phyloP scores from a whole-genome alignment of 2,113 vertebrate species.

The Rhinoptilus africanus region DNA sequence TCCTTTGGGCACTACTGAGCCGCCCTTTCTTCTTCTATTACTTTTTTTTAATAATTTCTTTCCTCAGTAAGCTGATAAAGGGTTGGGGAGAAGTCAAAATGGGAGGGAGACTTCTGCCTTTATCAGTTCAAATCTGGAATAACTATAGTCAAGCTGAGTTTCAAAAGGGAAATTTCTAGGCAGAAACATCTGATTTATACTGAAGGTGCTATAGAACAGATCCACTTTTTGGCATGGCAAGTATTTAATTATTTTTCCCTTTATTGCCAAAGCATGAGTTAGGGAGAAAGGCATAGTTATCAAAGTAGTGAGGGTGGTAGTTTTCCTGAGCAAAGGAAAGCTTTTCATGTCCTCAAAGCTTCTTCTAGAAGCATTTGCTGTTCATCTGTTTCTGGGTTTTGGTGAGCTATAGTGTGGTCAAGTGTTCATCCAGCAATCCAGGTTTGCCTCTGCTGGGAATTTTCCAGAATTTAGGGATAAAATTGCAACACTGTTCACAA shows the following conservation, averaged over 20 bases:
- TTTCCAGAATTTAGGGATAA: background rate
- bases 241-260: background rate
- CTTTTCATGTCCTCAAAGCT: background rate
- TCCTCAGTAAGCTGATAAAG: background rate
- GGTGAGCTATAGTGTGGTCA: background rate
- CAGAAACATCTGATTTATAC: background rate
- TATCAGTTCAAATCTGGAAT: background rate
- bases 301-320: background rate
- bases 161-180: background rate
- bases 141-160: background rate
- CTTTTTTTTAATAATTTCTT: background rate
- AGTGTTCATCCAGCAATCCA: background rate
- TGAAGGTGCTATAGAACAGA: background rate
- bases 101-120: background rate
- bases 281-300: background rate
- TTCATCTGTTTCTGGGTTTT: background rate
- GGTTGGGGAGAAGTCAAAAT: background rate
- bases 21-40: background rate
- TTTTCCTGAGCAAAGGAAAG: background rate
- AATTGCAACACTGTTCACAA: background rate
- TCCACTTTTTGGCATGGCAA: background rate
- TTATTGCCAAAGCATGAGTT: background rate
- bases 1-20: background rate
- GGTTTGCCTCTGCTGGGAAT: background rate
- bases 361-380: background rate